phyloP scores from a whole-genome alignment of 2,797 vertebrate species.

The Benthosema pterotum region DNA sequence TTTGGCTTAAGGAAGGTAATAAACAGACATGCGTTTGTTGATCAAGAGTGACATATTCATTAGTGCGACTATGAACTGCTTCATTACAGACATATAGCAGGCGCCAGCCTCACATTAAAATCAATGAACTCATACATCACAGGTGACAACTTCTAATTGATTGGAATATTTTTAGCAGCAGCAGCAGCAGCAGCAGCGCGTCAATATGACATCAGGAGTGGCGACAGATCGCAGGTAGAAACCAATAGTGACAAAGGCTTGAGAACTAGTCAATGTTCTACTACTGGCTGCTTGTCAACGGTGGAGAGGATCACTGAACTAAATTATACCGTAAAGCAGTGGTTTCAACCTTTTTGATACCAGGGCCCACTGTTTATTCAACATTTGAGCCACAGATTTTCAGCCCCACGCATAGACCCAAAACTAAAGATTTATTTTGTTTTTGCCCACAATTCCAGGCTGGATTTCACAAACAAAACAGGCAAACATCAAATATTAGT shows the following conservation, averaged over 20 bases:
- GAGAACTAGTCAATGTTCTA: background rate
- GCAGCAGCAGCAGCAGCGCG: slow-evolving; percentile 51
- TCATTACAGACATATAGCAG: slow-evolving; percentile 45
- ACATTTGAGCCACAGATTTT: too few relatives aligned
- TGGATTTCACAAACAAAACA: too few relatives aligned
- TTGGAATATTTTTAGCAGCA: slow-evolving; percentile 66
- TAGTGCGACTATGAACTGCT: slow-evolving; percentile 71
- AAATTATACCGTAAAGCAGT: too few relatives aligned
- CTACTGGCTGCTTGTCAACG: background rate
- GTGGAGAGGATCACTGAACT: too few relatives aligned
- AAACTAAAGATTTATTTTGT: too few relatives aligned
- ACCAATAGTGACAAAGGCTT: background rate
- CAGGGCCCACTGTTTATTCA: too few relatives aligned
- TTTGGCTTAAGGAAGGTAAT: slow-evolving; percentile 3
- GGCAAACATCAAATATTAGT: too few relatives aligned
- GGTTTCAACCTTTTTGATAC: too few relatives aligned
- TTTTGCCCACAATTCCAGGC: too few relatives aligned
- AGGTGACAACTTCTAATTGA: slow-evolving; percentile 63
- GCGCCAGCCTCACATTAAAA: slow-evolving; percentile 61
- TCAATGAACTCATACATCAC: slow-evolving; percentile 67
- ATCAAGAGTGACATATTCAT: slow-evolving; percentile 77
- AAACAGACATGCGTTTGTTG: slow-evolving; percentile 55
- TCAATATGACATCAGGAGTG: slow-evolving; percentile 51
- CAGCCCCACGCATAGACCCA: too few relatives aligned
- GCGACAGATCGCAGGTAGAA: slow-evolving; percentile 29